Conservation (phyloP, 1,140 invertebrate species). For the Drosophila pseudoobscura region DNA sequence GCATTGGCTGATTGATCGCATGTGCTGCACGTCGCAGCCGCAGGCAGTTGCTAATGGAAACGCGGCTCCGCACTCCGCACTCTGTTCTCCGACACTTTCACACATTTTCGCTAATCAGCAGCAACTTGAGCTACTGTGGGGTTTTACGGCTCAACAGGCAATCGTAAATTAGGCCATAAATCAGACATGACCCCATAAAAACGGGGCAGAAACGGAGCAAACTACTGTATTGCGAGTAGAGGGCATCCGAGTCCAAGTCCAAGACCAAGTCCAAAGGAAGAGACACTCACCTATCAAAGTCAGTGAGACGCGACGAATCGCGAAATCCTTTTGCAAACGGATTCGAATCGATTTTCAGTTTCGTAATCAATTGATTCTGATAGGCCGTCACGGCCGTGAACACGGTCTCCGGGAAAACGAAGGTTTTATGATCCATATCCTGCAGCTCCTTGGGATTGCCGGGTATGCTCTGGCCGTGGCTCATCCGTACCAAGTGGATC, state of each 20-base stretch:
- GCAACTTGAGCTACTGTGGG: slow-evolving; percentile 59
- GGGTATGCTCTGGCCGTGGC: slow-evolving; percentile 88
- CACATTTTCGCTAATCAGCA: slow-evolving; percentile 76
- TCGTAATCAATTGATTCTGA: slow-evolving; percentile 98
- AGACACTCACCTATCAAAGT: slow-evolving; percentile 89
- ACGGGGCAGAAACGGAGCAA: slow-evolving; percentile 22
- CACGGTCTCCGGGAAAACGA: slow-evolving; percentile 97
- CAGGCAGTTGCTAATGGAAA: slow-evolving; percentile 42
- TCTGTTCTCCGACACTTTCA: slow-evolving; percentile 57
- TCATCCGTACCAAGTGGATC: slow-evolving; percentile 93
- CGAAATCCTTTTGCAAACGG: slow-evolving; percentile 98
- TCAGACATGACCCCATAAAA: slow-evolving; percentile 53
- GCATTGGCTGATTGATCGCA: slow-evolving; percentile 8
- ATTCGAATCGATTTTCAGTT: slow-evolving; percentile 98
- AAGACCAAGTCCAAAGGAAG: too few species aligned
- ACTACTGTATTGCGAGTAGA: slow-evolving; percentile 25
- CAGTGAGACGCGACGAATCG: slow-evolving; percentile 96
- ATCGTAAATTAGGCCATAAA: slow-evolving; percentile 62
- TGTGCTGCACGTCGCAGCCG: slow-evolving; percentile 35
- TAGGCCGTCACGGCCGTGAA: slow-evolving; percentile 99
- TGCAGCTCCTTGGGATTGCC: slow-evolving; percentile 92
- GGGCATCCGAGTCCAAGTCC: too few species aligned
- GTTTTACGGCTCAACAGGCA: slow-evolving; percentile 45
- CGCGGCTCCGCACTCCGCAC: not conserved
- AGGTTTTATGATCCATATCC: slow-evolving; percentile 94